These are phyloP conservation scores for Atherix ibis DNA, from an alignment of 2,888 invertebrate species.

Conservation along the genomic window DNA sequence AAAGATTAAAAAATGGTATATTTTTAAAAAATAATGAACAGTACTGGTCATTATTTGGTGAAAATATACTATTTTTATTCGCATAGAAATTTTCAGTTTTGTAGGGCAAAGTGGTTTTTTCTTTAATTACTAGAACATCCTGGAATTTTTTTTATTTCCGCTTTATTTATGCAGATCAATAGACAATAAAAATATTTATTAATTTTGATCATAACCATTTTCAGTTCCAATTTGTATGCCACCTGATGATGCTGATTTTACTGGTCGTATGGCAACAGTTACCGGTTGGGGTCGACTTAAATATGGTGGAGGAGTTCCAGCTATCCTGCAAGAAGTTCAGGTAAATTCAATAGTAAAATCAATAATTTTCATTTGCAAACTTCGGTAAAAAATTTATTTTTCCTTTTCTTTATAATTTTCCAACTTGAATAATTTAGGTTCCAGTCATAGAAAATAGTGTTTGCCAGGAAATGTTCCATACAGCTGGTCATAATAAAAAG, in stretches of 20 bases:
- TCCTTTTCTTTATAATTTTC: not conserved
- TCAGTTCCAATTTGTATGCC: constrained; percentile 85
- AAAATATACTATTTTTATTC: too few relatives aligned
- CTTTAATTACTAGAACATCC: too few relatives aligned
- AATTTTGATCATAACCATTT: constrained; percentile 13
- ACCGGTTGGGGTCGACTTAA: constrained; percentile 87
- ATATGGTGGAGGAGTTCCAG: constrained; percentile 81
- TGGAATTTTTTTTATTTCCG: too few relatives aligned
- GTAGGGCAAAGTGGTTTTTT: too few relatives aligned
- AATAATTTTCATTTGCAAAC: not conserved
- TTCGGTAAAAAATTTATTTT: not conserved
- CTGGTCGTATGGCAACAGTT: constrained; percentile 73
- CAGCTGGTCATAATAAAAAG: constrained; percentile 74
- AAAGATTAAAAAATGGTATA: too few relatives aligned
- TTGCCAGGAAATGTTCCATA: constrained; percentile 88
- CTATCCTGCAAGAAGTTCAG: constrained; percentile 77
- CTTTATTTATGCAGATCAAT: too few relatives aligned
- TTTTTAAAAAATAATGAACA: too few relatives aligned
- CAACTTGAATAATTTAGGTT: constrained; percentile 36
- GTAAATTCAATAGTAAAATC: constrained; percentile 21
- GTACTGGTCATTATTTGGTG: too few relatives aligned
- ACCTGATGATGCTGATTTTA: constrained; percentile 59
- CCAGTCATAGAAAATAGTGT: constrained; percentile 83
- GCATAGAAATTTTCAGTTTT: too few relatives aligned
- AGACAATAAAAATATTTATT: too few relatives aligned